Evolutionary conservation across 1,140 invertebrate genomes (phyloP).

Genomic region (Cepaea nemoralis): DNA sequence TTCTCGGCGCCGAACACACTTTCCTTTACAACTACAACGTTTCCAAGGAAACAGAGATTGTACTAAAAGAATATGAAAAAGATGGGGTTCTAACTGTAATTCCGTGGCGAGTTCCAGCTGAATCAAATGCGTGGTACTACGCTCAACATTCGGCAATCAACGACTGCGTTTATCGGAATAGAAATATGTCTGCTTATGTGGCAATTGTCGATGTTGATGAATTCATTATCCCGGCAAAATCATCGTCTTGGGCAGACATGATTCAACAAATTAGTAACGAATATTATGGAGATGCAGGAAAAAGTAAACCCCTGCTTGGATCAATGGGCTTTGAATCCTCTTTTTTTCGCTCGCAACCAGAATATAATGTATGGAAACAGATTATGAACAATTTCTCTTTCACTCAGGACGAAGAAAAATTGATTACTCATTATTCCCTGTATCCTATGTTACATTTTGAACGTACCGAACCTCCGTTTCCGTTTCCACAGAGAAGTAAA

Average conservation of each 20-base stretch:
- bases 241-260: conserved; percentile 19
- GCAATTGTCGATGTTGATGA: conserved; percentile 36
- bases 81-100: conserved; percentile 15
- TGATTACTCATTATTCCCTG: not conserved
- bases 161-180: conserved; percentile 42
- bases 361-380: not conserved
- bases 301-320: not conserved
- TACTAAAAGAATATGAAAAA: not conserved
- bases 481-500: not conserved
- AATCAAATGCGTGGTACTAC: conserved; percentile 18
- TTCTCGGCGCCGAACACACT: conserved; percentile 1
- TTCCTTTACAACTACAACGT: conserved; percentile 33
- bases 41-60: not conserved
- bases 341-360: not conserved
- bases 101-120: not conserved
- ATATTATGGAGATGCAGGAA: no score
- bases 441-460: not conserved
- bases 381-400: conserved; percentile 11
- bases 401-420: conserved; percentile 6
- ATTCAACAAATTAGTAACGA: not conserved
- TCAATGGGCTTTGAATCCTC: not conserved
- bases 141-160: conserved; percentile 38
- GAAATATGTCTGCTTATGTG: conserved; percentile 20
- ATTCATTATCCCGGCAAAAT: conserved; percentile 27
- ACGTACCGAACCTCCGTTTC: not conserved